phyloP scores from a whole-genome alignment of 2,888 invertebrate genomes.

The Chironomus tentans region DNA sequence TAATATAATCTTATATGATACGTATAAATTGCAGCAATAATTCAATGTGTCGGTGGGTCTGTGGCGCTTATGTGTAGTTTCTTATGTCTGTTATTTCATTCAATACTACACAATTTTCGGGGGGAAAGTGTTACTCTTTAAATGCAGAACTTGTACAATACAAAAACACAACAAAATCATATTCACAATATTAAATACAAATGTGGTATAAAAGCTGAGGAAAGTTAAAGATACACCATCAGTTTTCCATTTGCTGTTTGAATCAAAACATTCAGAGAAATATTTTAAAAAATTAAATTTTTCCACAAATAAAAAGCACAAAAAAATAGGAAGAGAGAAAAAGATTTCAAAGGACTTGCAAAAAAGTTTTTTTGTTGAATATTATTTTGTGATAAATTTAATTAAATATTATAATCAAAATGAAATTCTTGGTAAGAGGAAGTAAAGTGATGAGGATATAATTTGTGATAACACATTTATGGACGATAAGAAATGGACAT shows the following conservation, averaged over 20 bases:
- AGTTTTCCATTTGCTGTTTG: conserved; percentile 13
- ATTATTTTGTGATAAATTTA: neutral
- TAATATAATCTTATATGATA: neutral
- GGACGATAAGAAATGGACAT: neutral
- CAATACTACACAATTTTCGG: neutral
- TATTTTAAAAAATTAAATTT: neutral
- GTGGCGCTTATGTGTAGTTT: neutral
- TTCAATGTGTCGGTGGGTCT: neutral
- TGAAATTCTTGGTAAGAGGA: conserved; percentile 24
- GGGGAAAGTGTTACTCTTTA: conserved; percentile 19
- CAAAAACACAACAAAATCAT: neutral
- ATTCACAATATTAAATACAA: neutral
- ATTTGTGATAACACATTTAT: neutral
- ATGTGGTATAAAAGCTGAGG: conserved; percentile 16
- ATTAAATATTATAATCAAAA: neutral
- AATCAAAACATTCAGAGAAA: neutral
- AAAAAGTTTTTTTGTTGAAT: neutral
- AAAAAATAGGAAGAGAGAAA: neutral
- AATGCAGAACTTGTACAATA: conserved; percentile 24
- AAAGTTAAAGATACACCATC: conserved; percentile 23
- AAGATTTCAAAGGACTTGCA: neutral
- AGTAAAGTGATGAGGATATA: neutral
- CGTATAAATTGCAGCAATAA: neutral
- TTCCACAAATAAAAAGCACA: neutral
- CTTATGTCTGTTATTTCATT: neutral